phyloP scores from a whole-genome alignment of 2,113 vertebrate genomes.

The Felis catus region DNA sequence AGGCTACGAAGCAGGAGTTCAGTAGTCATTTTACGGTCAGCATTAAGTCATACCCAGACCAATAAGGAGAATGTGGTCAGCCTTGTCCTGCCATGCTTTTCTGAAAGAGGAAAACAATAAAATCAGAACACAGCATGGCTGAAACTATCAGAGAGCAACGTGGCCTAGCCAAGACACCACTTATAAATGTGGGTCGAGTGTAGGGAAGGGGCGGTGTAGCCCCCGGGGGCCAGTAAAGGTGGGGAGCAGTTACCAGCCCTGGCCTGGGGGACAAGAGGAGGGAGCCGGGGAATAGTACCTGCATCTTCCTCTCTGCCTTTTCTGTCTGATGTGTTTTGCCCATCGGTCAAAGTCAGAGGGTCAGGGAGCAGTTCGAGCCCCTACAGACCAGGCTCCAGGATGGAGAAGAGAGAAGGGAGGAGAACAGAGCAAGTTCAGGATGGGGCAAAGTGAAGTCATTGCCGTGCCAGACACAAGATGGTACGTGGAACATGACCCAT shows the following conservation, averaged over 20 bases:
- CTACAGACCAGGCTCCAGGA: not conserved
- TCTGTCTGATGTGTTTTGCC: not conserved
- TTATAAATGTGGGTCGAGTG: not conserved
- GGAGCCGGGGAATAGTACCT: too few species aligned
- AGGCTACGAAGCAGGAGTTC: not conserved
- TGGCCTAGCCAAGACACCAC: not conserved
- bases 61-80: not conserved
- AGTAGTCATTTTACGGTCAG: not conserved
- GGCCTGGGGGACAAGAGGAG: not conserved
- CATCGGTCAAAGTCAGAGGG: not conserved
- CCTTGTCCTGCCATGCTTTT: not conserved
- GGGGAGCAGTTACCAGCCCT: not conserved
- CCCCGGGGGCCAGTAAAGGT: accelerated
- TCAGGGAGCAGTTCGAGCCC: not conserved
- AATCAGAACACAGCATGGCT: not conserved
- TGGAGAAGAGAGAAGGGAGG: too few species aligned
- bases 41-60: not conserved
- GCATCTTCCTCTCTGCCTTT: not conserved
- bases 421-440: not conserved
- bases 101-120: not conserved
- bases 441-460: accelerated
- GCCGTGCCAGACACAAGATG: not conserved
- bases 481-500: not conserved
- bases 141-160: not conserved
- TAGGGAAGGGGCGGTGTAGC: accelerated